Evolutionary conservation across 2,797 vertebrate species (phyloP).

Genomic region (Acridotheres tristis): DNA sequence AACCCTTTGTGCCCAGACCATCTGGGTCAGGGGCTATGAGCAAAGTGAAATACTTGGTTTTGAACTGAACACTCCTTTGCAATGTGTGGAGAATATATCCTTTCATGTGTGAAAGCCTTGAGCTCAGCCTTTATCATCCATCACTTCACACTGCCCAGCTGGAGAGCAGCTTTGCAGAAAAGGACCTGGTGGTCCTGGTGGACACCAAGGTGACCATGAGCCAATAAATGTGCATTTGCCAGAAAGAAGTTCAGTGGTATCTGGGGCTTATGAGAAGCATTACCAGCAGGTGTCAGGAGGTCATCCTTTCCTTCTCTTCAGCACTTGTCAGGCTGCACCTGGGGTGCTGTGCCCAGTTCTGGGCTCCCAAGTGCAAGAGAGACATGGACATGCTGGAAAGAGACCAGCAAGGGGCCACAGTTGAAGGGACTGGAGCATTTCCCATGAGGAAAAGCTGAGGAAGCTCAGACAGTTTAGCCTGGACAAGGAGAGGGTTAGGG

Average conservation of each 20-base stretch:
- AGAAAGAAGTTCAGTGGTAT: background rate
- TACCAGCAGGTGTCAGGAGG: background rate
- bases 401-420: background rate
- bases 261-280: background rate
- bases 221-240: background rate
- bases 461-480: background rate
- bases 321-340: background rate
- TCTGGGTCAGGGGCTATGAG: background rate
- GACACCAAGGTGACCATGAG: background rate
- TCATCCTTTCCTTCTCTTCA: background rate
- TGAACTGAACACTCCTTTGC: background rate
- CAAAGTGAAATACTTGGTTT: background rate
- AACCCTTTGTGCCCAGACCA: background rate
- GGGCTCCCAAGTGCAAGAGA: background rate
- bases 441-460: background rate
- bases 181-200: background rate
- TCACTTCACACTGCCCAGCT: background rate
- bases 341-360: background rate
- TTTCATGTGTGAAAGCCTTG: background rate
- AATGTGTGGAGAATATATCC: background rate
- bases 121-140: background rate
- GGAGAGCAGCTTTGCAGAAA: background rate
- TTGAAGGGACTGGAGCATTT: background rate
- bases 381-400: background rate
- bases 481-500: background rate